phyloP scores from a whole-genome alignment of 92 coral and sea anemone genomes.

The Pocillopora meandrina region DNA sequence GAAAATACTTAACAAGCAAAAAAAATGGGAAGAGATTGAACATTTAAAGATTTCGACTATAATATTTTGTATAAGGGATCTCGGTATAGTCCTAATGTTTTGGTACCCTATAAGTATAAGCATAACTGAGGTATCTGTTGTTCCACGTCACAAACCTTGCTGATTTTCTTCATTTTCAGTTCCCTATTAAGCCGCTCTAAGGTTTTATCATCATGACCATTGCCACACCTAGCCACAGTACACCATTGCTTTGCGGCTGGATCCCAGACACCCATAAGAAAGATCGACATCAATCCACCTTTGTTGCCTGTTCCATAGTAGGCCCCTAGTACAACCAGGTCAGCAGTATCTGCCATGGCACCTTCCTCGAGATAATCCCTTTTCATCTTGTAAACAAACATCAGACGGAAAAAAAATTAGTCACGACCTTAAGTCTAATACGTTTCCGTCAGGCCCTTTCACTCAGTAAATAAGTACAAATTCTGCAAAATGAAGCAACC shows the following conservation, averaged over 20 bases:
- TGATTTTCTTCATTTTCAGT: conserved; percentile 88
- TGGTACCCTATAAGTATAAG: no score
- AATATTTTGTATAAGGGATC: no score
- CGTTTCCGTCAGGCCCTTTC: neutral
- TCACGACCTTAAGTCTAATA: neutral
- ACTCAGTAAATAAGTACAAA: neutral
- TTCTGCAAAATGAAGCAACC: neutral
- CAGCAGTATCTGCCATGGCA: conserved; percentile 99
- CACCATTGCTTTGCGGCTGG: conserved; percentile 82
- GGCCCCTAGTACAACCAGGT: conserved; percentile 97
- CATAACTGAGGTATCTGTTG: no score
- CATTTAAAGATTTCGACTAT: no score
- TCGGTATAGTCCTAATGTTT: no score
- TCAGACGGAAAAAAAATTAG: neutral
- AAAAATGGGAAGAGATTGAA: no score
- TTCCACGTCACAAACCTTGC: conserved; percentile 64
- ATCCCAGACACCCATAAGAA: conserved; percentile 95
- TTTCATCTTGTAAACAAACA: conserved; percentile 75
- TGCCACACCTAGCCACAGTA: conserved; percentile 95
- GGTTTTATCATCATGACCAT: conserved; percentile 97
- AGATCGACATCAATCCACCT: conserved; percentile 99
- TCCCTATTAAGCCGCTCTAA: conserved; percentile 81
- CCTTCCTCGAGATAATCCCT: conserved; percentile 96
- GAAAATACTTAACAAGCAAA: no score
- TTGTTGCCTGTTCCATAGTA: conserved; percentile 97